Percentiles rank a stretch among this genome's conserved stretches.
These are phyloP conservation scores for Callipepla squamata DNA, from an alignment of 2,113 vertebrate genomes.

Conservation along the genomic window DNA sequence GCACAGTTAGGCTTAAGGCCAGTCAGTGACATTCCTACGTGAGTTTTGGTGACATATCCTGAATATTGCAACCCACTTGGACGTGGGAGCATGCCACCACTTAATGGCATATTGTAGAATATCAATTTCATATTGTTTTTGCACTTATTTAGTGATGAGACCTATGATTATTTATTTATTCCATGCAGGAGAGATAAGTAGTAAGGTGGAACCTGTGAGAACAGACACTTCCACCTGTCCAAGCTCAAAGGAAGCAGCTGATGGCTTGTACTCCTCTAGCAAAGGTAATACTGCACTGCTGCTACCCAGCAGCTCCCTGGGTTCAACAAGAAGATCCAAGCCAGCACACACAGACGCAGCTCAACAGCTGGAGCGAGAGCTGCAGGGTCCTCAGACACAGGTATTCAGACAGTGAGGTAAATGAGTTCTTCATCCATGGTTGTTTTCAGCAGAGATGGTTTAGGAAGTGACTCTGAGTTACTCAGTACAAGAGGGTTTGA, in stretches of 20 bases:
- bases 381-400: conserved; percentile 13
- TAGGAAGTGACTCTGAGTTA: neutral
- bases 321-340: conserved; percentile 7
- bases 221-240: neutral
- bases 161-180: neutral
- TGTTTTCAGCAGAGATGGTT: neutral
- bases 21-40: neutral
- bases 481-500: neutral
- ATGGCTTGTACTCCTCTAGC: neutral
- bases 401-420: neutral
- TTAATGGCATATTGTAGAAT: neutral
- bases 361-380: neutral
- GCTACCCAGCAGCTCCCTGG: conserved; percentile 43
- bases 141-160: neutral
- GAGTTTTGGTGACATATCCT: neutral
- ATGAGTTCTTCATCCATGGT: neutral
- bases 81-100: neutral
- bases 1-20: neutral
- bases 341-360: neutral
- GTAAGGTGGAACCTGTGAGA: neutral
- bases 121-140: neutral
- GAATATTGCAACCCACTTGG: neutral
- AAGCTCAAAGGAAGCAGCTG: neutral
- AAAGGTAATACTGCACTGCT: conserved; percentile 12
- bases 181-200: neutral